These are phyloP conservation scores for Archocentrus centrarchus DNA, from an alignment of 2,113 vertebrate genomes.

Conservation along the genomic window DNA sequence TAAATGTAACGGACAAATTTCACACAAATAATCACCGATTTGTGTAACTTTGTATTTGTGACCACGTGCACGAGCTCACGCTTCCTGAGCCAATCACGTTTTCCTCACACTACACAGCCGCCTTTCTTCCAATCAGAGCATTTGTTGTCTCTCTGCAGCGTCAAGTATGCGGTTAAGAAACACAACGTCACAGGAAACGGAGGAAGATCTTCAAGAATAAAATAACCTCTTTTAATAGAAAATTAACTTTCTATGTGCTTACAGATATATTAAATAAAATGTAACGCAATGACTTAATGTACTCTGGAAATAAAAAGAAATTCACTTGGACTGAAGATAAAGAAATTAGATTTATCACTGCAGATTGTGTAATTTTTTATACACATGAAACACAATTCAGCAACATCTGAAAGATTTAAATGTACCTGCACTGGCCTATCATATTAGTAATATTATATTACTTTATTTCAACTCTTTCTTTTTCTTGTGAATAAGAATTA, in stretches of 20 bases:
- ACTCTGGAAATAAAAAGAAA: not conserved
- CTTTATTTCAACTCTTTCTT: not conserved
- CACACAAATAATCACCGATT: not conserved
- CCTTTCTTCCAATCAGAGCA: conserved; percentile 21
- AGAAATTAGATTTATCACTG: not conserved
- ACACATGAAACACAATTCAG: not conserved
- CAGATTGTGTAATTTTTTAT: not conserved
- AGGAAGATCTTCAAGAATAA: conserved; percentile 21
- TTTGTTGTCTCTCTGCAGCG: not conserved
- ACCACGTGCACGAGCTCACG: not conserved
- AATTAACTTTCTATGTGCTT: not conserved
- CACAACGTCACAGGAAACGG: not conserved
- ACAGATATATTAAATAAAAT: not conserved
- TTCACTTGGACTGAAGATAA: not conserved
- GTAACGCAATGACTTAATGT: not conserved
- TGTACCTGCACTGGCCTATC: not conserved
- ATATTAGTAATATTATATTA: not conserved
- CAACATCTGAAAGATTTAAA: not conserved
- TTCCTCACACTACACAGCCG: not conserved
- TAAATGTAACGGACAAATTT: not conserved
- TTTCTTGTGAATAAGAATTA: too few relatives aligned
- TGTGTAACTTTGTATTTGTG: not conserved
- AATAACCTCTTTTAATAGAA: not conserved
- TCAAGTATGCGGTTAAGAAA: not conserved
- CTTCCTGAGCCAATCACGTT: not conserved